A percentile compares a stretch with the other conserved stretches of the same genome.
Conservation (phyloP, 1,140 invertebrate species). For the Lepidostoma basale region DNA sequence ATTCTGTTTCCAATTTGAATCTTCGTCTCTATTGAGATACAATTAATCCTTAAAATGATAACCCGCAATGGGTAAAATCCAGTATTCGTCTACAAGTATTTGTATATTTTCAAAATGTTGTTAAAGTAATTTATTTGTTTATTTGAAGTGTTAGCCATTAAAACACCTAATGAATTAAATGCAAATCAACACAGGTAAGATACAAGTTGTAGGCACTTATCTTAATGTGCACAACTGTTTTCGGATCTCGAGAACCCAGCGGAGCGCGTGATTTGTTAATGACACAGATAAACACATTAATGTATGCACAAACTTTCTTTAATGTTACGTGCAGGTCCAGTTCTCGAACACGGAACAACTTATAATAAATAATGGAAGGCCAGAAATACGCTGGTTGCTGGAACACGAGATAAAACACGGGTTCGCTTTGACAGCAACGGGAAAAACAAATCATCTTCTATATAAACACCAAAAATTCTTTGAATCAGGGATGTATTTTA, state of each 20-base stretch:
- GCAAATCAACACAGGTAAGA: too few relatives aligned
- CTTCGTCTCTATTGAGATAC: too few relatives aligned
- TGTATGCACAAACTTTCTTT: background rate
- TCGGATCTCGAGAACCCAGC: background rate
- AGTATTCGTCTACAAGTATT: too few relatives aligned
- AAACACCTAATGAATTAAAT: too few relatives aligned
- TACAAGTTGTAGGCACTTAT: too few relatives aligned
- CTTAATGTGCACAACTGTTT: too few relatives aligned
- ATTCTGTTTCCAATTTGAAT: too few relatives aligned
- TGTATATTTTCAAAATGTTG: too few relatives aligned
- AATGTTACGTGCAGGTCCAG: background rate
- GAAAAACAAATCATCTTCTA: conserved; percentile 11
- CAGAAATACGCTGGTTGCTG: background rate
- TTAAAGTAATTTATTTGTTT: too few relatives aligned
- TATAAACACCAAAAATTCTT: background rate
- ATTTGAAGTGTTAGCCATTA: too few relatives aligned
- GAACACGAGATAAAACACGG: conserved; percentile 3
- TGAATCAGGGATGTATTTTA: background rate
- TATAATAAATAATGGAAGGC: background rate
- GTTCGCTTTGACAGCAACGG: background rate
- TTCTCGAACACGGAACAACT: background rate
- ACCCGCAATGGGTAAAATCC: too few relatives aligned
- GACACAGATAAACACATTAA: background rate
- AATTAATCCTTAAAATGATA: too few relatives aligned
- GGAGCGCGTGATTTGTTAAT: background rate